Evolutionary conservation across 2,113 vertebrate species (phyloP), one percentile per base, ranked within the genome.

Genomic region (Paraplagusia blochii): DNA sequence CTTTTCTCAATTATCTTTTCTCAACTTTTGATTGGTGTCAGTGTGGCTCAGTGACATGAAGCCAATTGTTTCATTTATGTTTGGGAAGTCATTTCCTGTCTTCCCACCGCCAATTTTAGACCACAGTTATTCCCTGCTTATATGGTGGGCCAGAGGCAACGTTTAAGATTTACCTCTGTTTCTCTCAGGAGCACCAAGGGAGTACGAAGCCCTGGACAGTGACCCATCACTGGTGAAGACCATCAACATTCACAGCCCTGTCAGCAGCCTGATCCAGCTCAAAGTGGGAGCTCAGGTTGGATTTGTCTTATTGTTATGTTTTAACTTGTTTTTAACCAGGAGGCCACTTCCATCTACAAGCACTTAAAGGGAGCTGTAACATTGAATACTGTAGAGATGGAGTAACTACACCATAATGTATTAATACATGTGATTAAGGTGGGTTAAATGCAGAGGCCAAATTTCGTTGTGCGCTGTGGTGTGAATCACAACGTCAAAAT

Each of bases 201-300:
- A 76, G 8, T 99, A 93, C 69, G 91, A 97, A 59, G 94, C 96
- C 4, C 53, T 94, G 63, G 96, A 99, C 83, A 98, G 95, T 60
- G 90, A 98, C 66, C 94, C 94, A 0, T 72, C 87, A 57, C 75
- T 93, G 34, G 90, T 85, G 47, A 93, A 72, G 54, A 89, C 82
- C 8, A 90, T 98, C 18, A 93, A 98, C 15, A 63, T 89, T 19
- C 94, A 94, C 74, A 97, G 94, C 86, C 95, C 96, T 0, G 95
- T 94, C 40, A 80, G 88, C 67, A 90, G 82, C 55, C 67, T 87
- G 44, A 87, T 99, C 78, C 93, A 93, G 53, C 90, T 99, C 44
- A 98, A 97, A 89, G 88, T 92, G 4, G 95, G 97, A 55, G 91
- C 95, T 58, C 96, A 98, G 93, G 97, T 95, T 15, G 6, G 68